Conservation (phyloP, 2,113 vertebrate genomes). For the Ailuropoda melanoleuca region DNA sequence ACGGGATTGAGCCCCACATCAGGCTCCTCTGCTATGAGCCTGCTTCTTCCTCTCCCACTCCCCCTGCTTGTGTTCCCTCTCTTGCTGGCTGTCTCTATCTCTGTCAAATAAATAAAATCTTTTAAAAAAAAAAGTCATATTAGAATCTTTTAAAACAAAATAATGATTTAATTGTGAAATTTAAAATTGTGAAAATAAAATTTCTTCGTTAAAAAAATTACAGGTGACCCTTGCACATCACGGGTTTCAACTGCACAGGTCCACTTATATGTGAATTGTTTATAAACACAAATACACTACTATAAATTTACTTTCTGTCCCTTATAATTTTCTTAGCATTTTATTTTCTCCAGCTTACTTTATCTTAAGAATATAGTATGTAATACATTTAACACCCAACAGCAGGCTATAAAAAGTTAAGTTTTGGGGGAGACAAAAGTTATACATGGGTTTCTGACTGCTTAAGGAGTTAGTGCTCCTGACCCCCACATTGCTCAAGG, state of each 20-base stretch:
- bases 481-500: not conserved
- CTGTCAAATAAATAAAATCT: no score
- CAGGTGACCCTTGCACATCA: not conserved
- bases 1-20: no score
- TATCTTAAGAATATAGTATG: not conserved
- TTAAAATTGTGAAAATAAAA: slow-evolving; percentile 10
- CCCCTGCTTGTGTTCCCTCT: no score
- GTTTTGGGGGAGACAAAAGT: not conserved
- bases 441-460: not conserved
- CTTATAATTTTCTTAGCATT: not conserved
- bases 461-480: not conserved
- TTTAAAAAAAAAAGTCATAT: not conserved
- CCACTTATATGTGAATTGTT: not conserved
- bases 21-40: no score
- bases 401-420: not conserved
- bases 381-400: not conserved
- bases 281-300: not conserved
- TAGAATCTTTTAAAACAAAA: not conserved
- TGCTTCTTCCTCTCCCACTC: no score
- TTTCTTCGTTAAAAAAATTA: not conserved
- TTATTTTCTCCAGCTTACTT: not conserved
- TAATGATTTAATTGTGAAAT: not conserved
- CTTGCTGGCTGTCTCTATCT: no score
- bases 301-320: not conserved
- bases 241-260: not conserved